Percentiles rank a stretch among this genome's conserved stretches.
Conservation (phyloP, 2,113 vertebrate species). For the Sclerurus mexicanus region DNA sequence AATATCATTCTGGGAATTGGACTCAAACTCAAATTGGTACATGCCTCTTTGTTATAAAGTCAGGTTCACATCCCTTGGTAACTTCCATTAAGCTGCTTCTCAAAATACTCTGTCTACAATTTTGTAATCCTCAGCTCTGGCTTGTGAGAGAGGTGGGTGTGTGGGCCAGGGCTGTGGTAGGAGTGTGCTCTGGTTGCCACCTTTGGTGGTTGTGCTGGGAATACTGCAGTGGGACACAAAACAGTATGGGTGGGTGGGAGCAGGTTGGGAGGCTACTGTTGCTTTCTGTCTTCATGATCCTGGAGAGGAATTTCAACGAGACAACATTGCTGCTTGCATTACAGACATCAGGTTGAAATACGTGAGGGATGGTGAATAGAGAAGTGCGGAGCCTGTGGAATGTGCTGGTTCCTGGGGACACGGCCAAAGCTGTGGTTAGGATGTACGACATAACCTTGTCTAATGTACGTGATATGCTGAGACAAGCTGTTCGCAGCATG, state of each 20-base stretch:
- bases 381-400: background rate
- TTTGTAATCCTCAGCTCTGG: background rate
- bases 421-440: background rate
- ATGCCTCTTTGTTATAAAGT: slow-evolving; percentile 35
- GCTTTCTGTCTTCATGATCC: background rate
- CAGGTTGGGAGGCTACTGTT: background rate
- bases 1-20: slow-evolving; percentile 66
- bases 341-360: background rate
- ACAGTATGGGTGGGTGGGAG: background rate
- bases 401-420: accelerated
- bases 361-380: background rate
- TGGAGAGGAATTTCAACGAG: background rate
- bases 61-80: slow-evolving; percentile 25
- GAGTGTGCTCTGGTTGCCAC: background rate
- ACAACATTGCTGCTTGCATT: accelerated
- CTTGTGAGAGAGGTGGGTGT: background rate
- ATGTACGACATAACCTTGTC: background rate
- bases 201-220: background rate
- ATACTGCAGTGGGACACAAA: background rate
- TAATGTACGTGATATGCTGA: background rate
- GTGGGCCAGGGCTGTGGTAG: background rate
- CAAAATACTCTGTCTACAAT: background rate
- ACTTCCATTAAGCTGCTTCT: slow-evolving; percentile 40
- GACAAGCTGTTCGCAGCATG: background rate
- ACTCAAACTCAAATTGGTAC: slow-evolving; percentile 43